phyloP scores from a whole-genome alignment of 2,888 invertebrate genomes.

The Sesia apiformis region DNA sequence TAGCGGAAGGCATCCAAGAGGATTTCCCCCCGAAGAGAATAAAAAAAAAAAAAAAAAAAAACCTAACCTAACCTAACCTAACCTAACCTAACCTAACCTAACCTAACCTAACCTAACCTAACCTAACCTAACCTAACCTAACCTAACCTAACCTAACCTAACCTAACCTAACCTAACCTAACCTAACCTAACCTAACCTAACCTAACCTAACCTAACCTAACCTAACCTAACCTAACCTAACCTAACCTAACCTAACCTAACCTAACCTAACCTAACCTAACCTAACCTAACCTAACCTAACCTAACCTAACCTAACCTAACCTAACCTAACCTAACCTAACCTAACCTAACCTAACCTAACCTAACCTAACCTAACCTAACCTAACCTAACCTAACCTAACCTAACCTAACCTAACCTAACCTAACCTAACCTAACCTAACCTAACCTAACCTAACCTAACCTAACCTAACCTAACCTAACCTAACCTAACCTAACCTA shows the following conservation, averaged over 20 bases:
- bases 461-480: background rate
- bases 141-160: conserved; percentile 4
- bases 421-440: background rate
- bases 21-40: too few species aligned
- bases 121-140: conserved; percentile 4
- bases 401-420: background rate
- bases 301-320: conserved; percentile 2
- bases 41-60: too few species aligned
- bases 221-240: background rate
- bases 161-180: conserved; percentile 2
- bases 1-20: too few species aligned
- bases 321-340: conserved; percentile 2
- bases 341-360: conserved; percentile 2
- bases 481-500: background rate
- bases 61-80: too few species aligned
- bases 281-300: conserved; percentile 2
- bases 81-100: conserved; percentile 5
- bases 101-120: conserved; percentile 5
- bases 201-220: background rate
- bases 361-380: conserved; percentile 2
- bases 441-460: background rate
- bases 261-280: background rate
- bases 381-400: conserved; percentile 1
- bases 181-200: conserved; percentile 2
- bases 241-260: background rate